Conservation (phyloP, 2,113 vertebrate genomes). For the Haplochromis vanheusdeni region DNA sequence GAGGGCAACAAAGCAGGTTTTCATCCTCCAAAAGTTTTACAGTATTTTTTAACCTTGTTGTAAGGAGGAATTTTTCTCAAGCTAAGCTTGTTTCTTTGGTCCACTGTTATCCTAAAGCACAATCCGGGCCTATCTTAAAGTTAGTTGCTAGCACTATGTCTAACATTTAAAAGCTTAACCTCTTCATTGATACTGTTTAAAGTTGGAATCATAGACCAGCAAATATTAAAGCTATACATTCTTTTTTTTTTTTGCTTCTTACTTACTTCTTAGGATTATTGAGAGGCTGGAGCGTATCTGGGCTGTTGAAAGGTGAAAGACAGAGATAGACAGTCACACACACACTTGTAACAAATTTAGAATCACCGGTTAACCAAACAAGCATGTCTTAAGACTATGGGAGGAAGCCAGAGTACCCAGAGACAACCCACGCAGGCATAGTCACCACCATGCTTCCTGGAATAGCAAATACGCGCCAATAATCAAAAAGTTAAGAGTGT, state of each 20-base stretch:
- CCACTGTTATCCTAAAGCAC: neutral
- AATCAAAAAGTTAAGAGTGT: neutral
- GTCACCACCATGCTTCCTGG: neutral
- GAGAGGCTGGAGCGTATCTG: neutral
- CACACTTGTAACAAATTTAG: neutral
- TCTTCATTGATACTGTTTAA: neutral
- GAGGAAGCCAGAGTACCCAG: neutral
- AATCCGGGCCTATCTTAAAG: neutral
- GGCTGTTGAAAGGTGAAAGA: neutral
- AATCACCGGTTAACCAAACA: neutral
- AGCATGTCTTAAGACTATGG: neutral
- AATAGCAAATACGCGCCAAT: neutral
- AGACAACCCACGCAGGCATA: neutral
- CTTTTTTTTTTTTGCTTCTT: neutral
- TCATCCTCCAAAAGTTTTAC: neutral
- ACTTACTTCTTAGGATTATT: neutral
- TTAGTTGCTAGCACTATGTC: neutral
- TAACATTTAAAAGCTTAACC: neutral
- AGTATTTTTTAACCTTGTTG: neutral
- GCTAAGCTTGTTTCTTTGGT: neutral
- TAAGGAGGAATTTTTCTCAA: neutral
- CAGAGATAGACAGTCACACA: neutral
- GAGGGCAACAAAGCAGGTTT: neutral
- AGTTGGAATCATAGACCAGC: neutral
- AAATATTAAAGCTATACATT: neutral